Conservation (phyloP, 2,888 invertebrate species). For the Hirtodrosophila cameraria region DNA sequence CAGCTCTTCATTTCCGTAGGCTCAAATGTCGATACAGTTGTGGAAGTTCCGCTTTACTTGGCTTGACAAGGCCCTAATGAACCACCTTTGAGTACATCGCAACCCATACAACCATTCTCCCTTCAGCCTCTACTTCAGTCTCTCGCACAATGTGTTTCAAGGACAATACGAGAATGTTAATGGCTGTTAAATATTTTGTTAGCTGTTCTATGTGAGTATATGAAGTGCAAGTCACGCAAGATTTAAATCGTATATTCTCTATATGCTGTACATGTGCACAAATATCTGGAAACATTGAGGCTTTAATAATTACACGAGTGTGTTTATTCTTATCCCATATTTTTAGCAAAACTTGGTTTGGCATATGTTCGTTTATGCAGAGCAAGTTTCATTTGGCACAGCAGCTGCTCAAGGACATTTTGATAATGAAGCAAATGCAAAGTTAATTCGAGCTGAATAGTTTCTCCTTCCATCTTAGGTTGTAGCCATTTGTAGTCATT, state of each 20-base stretch:
- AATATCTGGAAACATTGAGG: neutral
- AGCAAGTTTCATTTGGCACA: conserved; percentile 15
- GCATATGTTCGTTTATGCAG: conserved; percentile 6
- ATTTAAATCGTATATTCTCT: conserved; percentile 7
- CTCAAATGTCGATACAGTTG: conserved; percentile 29
- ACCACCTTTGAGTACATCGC: conserved; percentile 9
- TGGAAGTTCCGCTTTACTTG: conserved; percentile 44
- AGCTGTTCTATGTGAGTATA: conserved; percentile 1
- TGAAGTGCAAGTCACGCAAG: conserved; percentile 42
- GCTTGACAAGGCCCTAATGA: conserved; percentile 35
- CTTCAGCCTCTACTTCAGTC: conserved; percentile 1
- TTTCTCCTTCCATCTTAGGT: conserved; percentile 1
- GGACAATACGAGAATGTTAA: conserved; percentile 40
- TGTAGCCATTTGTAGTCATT: conserved; percentile 45
- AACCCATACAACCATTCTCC: neutral
- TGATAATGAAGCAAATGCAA: conserved; percentile 50
- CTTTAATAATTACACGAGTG: conserved; percentile 1
- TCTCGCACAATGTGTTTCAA: conserved; percentile 25
- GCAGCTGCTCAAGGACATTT: conserved; percentile 51
- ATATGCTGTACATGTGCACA: neutral
- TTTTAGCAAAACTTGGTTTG: conserved; percentile 1
- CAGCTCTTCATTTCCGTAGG: conserved; percentile 33
- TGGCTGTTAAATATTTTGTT: conserved; percentile 28
- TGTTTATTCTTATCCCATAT: neutral
- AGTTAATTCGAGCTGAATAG: conserved; percentile 39